These are phyloP conservation scores for Nannoperca obscura DNA, from an alignment of 2,797 vertebrate species.

Conservation along the genomic window DNA sequence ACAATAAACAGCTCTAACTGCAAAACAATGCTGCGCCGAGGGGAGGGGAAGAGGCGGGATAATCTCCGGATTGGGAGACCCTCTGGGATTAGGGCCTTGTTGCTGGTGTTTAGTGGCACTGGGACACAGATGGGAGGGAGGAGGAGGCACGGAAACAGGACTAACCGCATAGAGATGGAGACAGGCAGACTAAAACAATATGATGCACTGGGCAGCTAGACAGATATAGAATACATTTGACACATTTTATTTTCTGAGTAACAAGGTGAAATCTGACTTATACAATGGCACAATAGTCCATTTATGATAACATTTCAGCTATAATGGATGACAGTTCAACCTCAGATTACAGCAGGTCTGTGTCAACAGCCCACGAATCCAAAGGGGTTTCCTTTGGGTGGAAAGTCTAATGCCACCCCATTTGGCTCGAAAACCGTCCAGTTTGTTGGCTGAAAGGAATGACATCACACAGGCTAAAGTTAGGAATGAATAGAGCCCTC, in stretches of 20 bases:
- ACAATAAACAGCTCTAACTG: conserved; percentile 63
- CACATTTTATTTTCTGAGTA: not conserved
- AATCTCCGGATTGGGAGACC: conserved; percentile 83
- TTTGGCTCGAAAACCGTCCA: conserved; percentile 39
- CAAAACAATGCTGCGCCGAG: conserved; percentile 64
- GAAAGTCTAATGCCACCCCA: conserved; percentile 25
- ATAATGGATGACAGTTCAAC: conserved; percentile 5
- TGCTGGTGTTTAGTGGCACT: conserved; percentile 70
- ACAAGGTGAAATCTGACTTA: conserved; percentile 11
- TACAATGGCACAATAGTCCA: not conserved
- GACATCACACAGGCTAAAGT: conserved; percentile 66
- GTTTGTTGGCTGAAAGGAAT: conserved; percentile 48
- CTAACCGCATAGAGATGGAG: conserved; percentile 27
- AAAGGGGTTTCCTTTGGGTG: conserved; percentile 35
- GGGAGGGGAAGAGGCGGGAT: conserved; percentile 73
- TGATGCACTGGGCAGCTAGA: not conserved
- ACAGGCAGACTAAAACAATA: not conserved
- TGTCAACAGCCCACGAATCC: conserved; percentile 15
- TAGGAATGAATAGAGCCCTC: conserved; percentile 65
- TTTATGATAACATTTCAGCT: conserved; percentile 1
- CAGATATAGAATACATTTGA: not conserved
- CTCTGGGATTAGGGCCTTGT: conserved; percentile 76
- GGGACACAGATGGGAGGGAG: conserved; percentile 71
- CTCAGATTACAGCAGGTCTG: not conserved
- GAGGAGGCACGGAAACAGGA: conserved; percentile 33